Conservation (phyloP, 2,888 invertebrate genomes). For the Nasonovia ribisnigri region DNA sequence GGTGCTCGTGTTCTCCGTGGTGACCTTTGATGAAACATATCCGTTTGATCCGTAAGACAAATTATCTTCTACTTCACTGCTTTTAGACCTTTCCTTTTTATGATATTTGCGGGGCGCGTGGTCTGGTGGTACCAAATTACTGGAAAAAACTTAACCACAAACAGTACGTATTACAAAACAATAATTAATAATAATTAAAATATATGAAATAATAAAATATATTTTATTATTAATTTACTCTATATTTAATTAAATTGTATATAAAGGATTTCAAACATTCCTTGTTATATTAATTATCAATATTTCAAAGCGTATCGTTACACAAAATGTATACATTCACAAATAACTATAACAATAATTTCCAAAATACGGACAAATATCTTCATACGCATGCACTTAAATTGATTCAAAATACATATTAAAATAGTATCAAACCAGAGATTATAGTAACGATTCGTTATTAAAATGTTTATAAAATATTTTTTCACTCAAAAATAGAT, state of each 20-base stretch:
- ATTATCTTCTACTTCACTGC: conserved; percentile 25
- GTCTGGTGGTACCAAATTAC: not conserved
- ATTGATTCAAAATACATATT: not conserved
- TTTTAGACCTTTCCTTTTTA: conserved; percentile 28
- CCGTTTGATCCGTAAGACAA: not conserved
- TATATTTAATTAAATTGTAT: not conserved
- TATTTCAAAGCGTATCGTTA: not conserved
- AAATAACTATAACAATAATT: not conserved
- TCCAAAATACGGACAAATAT: not conserved
- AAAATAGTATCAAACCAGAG: not conserved
- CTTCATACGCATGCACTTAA: not conserved
- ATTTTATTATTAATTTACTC: not conserved
- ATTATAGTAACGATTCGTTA: not conserved
- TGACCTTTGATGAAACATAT: conserved; percentile 21
- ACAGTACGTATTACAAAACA: not conserved
- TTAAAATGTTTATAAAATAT: not conserved
- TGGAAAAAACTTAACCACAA: conserved; percentile 6
- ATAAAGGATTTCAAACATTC: not conserved
- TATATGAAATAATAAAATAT: not conserved
- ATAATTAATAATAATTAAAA: not conserved
- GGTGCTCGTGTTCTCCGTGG: conserved; percentile 45
- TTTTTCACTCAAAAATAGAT: not conserved
- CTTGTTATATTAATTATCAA: not conserved
- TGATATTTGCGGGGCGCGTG: not conserved
- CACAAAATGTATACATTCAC: not conserved